Evolutionary conservation across 2,797 vertebrate species (phyloP), one percentile per base, ranked within the genome.

Genomic region (Erpetoichthys calabaricus): DNA sequence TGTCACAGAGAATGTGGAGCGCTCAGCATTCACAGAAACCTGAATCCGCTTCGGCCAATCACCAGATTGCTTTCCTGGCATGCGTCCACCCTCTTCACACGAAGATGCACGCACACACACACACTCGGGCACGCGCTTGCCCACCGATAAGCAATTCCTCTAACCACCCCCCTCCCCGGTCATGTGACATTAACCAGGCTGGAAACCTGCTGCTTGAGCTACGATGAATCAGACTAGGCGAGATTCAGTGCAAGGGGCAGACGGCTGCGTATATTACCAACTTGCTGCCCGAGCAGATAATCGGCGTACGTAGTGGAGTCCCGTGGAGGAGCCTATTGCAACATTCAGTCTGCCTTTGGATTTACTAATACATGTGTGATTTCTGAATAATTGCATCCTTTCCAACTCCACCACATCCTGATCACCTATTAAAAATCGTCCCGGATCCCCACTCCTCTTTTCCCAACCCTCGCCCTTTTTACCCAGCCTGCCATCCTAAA

Each of bases 1-100:
- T 25, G 25, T 25, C 25, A 25, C 25, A 25, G 25, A 25, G 25
- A 25, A 25, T 25, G 25, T 25, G 25, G 25, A 25, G 25, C 25
- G 25, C 25, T 25, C 47, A 49, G 47, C 53, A 61, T 47, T 54
- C 43, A 44, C 3, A 25, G 43, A 50, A 59, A 60, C 77, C 78
- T 70, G 78, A 78, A 77, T 65, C 64, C 66, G 63, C 67, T 66
- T 73, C 80, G 67, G 63, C 83, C 85, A 85, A 83, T 86, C 74
- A 78, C 69, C 25, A 25, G 25, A 25, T 25, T 25, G 25, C 25
- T 25, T 25, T 25, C 25, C 25, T 25, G 25, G 25, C 25, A 25
- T 25, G 25, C 25, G 25, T 25, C 25, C 25, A 25, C 25, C 25
- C 25, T 25, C 25, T 25, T 25, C 25, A 25, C 25, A 25, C 25